Base-by-base conservation (phyloP, 2,113 vertebrate species). In the Pygoscelis antarcticus region DNA sequence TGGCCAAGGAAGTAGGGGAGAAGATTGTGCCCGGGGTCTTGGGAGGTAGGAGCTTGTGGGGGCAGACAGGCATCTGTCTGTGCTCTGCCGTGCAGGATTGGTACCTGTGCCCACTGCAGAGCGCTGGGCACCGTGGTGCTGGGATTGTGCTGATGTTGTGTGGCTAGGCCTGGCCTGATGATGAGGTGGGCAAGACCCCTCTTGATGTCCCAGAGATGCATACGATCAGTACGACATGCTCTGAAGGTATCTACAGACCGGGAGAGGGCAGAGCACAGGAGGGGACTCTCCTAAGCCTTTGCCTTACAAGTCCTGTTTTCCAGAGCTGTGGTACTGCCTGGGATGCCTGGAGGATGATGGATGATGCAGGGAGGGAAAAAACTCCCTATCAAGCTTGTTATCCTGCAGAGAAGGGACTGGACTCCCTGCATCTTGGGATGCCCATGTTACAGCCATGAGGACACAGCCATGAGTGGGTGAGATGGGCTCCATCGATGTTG, bases 171-270 rank as follows among this genome's bases (percentile, higher is more conserved):
- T 81, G 27, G 19, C 42, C 42, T 51, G 22, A 57, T 3, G 11
- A 15, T 2, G 49, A n/a, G 27, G 15, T 10, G 13, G 26, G 9
- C 36, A 84, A 68, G 8, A 77, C 12, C 18, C 15, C 19, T n/a
- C 26, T 30, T 9, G 13, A n/a, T 34, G 26, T 15, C 11, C 30
- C 62, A 55, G 25, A 85, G 47, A 12, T 46, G 18, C 42, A 32
- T 32, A 19, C 0, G 2, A 30, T 25, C 30, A 23, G 29, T n/a
- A 29, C 29, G 0, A 0, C 7, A 1, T 38, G 65, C 46, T 62
- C 65, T 60, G 61, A 36, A 80, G 58, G 4, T 18, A 26, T 7
- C 54, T 18, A 8, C 23, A 80, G 78, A 40, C 14, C 38, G 64
- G 78, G 61, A 62, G 32, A 49, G 30, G 42, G n/a, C 46, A 79